A percentile compares a stretch with the other conserved stretches of the same genome.
Evolutionary conservation across 2,113 vertebrate genomes (phyloP).

Genomic region (Melospiza melodia): DNA sequence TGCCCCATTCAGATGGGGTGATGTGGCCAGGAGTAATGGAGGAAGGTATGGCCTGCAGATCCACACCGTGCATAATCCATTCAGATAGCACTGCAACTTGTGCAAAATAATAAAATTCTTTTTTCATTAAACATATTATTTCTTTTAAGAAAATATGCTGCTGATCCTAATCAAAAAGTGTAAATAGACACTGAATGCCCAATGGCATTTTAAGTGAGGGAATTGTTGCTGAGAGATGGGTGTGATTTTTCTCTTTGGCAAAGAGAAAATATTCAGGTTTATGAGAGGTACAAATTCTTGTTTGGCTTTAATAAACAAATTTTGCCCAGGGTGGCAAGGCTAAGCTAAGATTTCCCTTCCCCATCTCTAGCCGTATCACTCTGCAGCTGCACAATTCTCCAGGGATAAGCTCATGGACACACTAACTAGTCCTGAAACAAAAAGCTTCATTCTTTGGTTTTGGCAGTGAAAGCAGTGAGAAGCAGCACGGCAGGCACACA

Average conservation of each 20-base stretch:
- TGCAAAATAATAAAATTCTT: not conserved
- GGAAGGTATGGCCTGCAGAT: not conserved
- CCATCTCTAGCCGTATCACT: slow-evolving; percentile 38
- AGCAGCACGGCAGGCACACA: slow-evolving; percentile 15
- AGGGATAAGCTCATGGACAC: slow-evolving; percentile 47
- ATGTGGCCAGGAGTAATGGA: not conserved
- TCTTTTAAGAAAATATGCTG: not conserved
- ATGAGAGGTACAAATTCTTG: not conserved
- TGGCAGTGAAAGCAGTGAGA: slow-evolving; percentile 40
- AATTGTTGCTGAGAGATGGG: not conserved
- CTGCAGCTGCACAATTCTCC: slow-evolving; percentile 55
- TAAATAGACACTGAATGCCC: not conserved
- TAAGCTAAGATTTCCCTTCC: not conserved
- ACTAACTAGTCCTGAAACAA: slow-evolving; percentile 42
- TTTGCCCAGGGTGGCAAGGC: slow-evolving; percentile 39
- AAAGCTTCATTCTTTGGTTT: slow-evolving; percentile 61
- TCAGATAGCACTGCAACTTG: not conserved
- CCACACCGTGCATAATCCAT: not conserved
- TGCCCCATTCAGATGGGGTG: not conserved
- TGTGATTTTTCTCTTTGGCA: not conserved
- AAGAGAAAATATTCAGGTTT: not conserved
- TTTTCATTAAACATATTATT: not conserved
- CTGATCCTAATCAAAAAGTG: not conserved
- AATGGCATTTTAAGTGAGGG: not conserved
- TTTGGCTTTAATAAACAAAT: slow-evolving; percentile 24